A percentile compares a stretch with the other conserved stretches of the same genome.
phyloP scores from a whole-genome alignment of 2,888 invertebrate species.

The Sinelater perroti region DNA sequence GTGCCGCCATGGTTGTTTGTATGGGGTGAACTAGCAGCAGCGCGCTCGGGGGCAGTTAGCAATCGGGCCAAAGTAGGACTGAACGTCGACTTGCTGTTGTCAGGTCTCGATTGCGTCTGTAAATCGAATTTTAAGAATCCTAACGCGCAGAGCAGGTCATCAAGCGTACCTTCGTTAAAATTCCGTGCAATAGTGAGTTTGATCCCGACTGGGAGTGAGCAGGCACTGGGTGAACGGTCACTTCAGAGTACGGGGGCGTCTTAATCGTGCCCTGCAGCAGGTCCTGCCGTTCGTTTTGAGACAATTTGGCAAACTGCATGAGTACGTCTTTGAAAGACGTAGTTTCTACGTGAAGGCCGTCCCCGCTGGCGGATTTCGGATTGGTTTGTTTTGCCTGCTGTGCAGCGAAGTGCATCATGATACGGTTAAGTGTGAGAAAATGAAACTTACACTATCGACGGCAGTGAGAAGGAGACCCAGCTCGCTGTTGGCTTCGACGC shows the following conservation, averaged over 20 bases:
- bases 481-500: slow-evolving; percentile 53
- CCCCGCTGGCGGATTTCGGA: slow-evolving; percentile 64
- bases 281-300: slow-evolving; percentile 63
- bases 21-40: slow-evolving; percentile 27
- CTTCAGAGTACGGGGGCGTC: slow-evolving; percentile 78
- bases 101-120: slow-evolving; percentile 52
- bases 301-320: slow-evolving; percentile 75
- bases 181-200: slow-evolving; percentile 77
- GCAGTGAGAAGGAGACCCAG: slow-evolving; percentile 53
- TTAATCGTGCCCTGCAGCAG: slow-evolving; percentile 57
- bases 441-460: slow-evolving; percentile 55
- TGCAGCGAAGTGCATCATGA: background rate
- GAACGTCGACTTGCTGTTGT: slow-evolving; percentile 68
- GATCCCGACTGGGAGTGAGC: slow-evolving; percentile 62
- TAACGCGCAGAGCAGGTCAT: background rate
- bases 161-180: slow-evolving; percentile 72
- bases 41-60: slow-evolving; percentile 69
- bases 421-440: slow-evolving; percentile 1
- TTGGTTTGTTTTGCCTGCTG: slow-evolving; percentile 52
- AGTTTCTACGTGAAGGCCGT: slow-evolving; percentile 58
- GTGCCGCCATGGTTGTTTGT: slow-evolving; percentile 39
- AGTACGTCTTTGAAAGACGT: slow-evolving; percentile 77
- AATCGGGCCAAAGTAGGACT: slow-evolving; percentile 84
- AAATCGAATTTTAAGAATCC: slow-evolving; percentile 44
- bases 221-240: slow-evolving; percentile 78